A percentile compares a stretch with the other conserved stretches of the same genome.
Conservation (phyloP, 2,113 vertebrate species). For the Orycteropus afer region DNA sequence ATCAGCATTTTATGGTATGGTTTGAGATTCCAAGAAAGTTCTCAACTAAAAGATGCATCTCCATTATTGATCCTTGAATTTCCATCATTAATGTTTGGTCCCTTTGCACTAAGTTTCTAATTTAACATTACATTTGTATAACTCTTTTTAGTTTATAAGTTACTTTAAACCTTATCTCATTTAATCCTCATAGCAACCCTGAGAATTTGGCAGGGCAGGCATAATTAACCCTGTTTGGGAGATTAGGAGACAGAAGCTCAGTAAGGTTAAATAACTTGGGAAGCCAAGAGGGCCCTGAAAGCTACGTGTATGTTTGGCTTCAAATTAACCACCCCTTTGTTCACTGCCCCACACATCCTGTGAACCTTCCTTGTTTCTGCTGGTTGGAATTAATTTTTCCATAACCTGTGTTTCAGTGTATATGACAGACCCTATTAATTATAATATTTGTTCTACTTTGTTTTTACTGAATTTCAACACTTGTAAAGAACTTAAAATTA, state of each 20-base stretch:
- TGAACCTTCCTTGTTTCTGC: not conserved
- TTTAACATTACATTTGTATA: slow-evolving; percentile 35
- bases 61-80: not conserved
- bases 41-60: not conserved
- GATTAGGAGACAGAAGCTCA: slow-evolving; percentile 42
- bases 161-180: slow-evolving; percentile 40
- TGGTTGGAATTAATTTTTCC: slow-evolving; percentile 27
- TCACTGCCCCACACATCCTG: not conserved
- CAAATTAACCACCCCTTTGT: slow-evolving; percentile 16
- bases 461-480: slow-evolving; percentile 2
- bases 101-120: not conserved
- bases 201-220: slow-evolving; percentile 40
- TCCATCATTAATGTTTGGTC: not conserved
- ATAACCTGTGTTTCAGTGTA: not conserved
- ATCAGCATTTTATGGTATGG: not conserved
- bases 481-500: slow-evolving; percentile 14
- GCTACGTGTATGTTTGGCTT: not conserved
- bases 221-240: slow-evolving; percentile 63
- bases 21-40: not conserved
- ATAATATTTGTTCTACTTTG: not conserved
- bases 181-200: not conserved
- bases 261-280: slow-evolving; percentile 45
- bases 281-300: not conserved
- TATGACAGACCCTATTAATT: not conserved
- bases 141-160: slow-evolving; percentile 45